Conservation (phyloP, 2,113 vertebrate genomes). For the Steatornis caripensis region DNA sequence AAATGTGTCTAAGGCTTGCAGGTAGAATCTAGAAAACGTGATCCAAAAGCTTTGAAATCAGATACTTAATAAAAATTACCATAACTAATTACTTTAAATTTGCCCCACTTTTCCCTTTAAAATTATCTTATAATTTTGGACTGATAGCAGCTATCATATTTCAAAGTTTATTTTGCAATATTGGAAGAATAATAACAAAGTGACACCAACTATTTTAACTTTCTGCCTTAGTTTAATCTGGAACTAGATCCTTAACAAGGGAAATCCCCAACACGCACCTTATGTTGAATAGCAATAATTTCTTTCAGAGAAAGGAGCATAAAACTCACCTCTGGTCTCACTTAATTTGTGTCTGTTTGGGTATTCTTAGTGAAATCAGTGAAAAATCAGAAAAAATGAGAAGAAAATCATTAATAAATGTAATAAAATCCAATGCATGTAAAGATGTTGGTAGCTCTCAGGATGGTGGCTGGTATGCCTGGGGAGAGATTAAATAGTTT, state of each 20-base stretch:
- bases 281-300: not conserved
- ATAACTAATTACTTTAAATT: not conserved
- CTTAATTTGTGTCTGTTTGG: not conserved
- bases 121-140: not conserved
- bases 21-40: not conserved
- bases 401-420: not conserved
- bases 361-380: not conserved
- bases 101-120: fast-evolving
- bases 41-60: not conserved
- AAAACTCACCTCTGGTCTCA: not conserved
- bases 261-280: not conserved
- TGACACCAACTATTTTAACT: not conserved
- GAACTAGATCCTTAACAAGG: not conserved
- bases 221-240: not conserved
- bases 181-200: not conserved
- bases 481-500: not conserved
- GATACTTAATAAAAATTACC: not conserved
- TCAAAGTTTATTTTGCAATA: not conserved
- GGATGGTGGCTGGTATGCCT: not conserved
- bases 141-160: not conserved
- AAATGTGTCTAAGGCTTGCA: not conserved
- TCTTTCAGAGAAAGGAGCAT: not conserved
- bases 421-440: not conserved
- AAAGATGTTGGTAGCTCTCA: not conserved
- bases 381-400: not conserved